Percentiles rank a stretch among this genome's conserved stretches.
phyloP scores from a whole-genome alignment of 2,888 invertebrate species.

The Ypsolopha scabrella region DNA sequence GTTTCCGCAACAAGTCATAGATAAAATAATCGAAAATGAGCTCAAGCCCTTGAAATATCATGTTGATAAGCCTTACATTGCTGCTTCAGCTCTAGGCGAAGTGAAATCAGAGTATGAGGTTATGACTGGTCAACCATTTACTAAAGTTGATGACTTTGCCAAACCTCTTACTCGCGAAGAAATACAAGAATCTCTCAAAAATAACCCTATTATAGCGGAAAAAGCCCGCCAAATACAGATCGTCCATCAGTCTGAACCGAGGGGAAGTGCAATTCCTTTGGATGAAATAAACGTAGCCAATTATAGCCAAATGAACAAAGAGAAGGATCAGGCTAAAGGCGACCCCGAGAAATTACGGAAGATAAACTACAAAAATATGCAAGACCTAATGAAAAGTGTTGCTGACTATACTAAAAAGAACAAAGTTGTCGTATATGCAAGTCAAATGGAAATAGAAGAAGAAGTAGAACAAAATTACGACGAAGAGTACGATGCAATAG shows the following conservation, averaged over 20 bases:
- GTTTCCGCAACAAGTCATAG: conserved; percentile 34
- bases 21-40: conserved; percentile 51
- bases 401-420: conserved; percentile 20
- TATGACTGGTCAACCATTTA: conserved; percentile 60
- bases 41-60: conserved; percentile 30
- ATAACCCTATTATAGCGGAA: conserved; percentile 44
- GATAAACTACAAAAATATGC: conserved; percentile 49
- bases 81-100: conserved; percentile 38
- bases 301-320: conserved; percentile 34
- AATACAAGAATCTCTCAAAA: conserved; percentile 39
- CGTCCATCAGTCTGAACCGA: conserved; percentile 23
- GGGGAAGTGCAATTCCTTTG: conserved; percentile 33
- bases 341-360: conserved; percentile 32
- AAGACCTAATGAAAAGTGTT: conserved; percentile 35
- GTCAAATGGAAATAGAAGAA: conserved; percentile 15
- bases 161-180: conserved; percentile 38
- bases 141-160: conserved; percentile 35
- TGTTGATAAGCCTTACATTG: conserved; percentile 36
- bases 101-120: conserved; percentile 53
- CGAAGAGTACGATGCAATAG: conserved; percentile 6
- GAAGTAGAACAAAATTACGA: conserved; percentile 2
- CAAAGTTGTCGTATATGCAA: not conserved
- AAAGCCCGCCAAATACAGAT: conserved; percentile 60
- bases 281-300: conserved; percentile 36
- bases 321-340: conserved; percentile 35